phyloP scores from a whole-genome alignment of 2,797 vertebrate genomes.

The Balearica regulorum region DNA sequence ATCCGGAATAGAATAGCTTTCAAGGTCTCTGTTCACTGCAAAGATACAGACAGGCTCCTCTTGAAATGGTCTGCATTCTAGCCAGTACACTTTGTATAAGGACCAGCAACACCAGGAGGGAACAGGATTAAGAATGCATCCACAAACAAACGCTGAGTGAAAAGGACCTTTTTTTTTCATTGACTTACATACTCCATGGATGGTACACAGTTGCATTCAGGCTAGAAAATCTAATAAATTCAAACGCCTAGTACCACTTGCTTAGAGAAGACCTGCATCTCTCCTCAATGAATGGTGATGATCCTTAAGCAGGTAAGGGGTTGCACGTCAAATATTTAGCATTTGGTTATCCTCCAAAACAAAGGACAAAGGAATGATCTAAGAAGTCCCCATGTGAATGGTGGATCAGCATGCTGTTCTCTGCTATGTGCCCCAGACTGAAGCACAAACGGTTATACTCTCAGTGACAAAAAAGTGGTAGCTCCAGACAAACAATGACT shows the following conservation, averaged over 20 bases:
- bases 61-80: not conserved
- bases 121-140: not conserved
- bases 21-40: not conserved
- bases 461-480: not conserved
- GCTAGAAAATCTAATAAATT: not conserved
- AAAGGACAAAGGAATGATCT: not conserved
- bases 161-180: not conserved
- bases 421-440: not conserved
- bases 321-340: not conserved
- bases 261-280: not conserved
- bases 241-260: not conserved
- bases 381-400: not conserved
- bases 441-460: not conserved
- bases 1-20: not conserved
- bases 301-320: not conserved
- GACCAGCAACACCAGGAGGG: not conserved
- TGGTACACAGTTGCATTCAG: not conserved
- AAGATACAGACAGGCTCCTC: not conserved
- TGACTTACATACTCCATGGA: not conserved
- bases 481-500: not conserved
- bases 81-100: not conserved
- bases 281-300: not conserved
- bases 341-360: not conserved
- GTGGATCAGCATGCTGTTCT: not conserved
- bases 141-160: not conserved